These are phyloP conservation scores for Onychomys leucogaster DNA, from an alignment of 2,797 vertebrate genomes.

Conservation along the genomic window DNA sequence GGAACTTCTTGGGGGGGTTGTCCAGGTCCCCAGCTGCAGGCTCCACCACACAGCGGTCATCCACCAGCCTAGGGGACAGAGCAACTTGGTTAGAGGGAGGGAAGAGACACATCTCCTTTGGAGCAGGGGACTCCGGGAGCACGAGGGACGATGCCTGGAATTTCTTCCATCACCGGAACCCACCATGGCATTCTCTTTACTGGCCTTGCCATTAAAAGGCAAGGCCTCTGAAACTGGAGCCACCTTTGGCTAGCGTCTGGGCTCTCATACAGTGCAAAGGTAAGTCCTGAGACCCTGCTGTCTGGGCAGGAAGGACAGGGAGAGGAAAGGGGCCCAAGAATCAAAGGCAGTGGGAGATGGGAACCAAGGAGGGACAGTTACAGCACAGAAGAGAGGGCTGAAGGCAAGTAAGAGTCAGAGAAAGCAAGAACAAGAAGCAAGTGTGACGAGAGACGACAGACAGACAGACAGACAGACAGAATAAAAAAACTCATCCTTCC, in stretches of 20 bases:
- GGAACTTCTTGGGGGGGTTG: slow-evolving; percentile 98
- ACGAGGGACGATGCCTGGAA: background rate
- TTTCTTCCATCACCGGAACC: background rate
- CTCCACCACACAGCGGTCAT: slow-evolving; percentile 98
- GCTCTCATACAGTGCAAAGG: background rate
- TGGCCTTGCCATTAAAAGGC: background rate
- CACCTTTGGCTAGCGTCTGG: background rate
- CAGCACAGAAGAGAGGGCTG: background rate
- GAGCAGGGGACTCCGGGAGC: background rate
- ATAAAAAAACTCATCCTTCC: background rate
- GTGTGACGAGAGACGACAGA: background rate
- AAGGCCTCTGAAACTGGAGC: background rate
- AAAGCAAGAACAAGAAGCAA: background rate
- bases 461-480: background rate
- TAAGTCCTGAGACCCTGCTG: background rate
- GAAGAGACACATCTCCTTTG: background rate
- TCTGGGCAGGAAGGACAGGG: background rate
- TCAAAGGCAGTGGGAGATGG: background rate
- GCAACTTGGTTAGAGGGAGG: background rate
- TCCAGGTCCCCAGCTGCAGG: slow-evolving; percentile 96
- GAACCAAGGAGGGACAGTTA: background rate
- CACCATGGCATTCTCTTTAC: background rate
- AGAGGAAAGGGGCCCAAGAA: background rate
- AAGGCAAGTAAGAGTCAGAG: background rate
- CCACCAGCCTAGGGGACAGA: slow-evolving; percentile 93